phyloP scores from a whole-genome alignment of 1,140 invertebrate species.

The Drosophila yakuba region DNA sequence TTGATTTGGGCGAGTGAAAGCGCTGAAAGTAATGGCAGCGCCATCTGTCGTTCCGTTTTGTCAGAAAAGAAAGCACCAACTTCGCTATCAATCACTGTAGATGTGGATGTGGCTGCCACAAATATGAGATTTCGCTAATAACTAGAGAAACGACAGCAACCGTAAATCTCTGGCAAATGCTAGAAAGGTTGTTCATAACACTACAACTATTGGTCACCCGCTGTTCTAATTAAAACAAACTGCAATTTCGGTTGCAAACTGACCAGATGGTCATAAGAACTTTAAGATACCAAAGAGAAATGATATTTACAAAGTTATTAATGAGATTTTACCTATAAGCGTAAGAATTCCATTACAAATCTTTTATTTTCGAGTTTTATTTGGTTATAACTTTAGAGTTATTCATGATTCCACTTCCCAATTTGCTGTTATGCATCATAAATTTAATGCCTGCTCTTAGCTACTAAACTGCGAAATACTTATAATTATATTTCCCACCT shows the following conservation, averaged over 20 bases:
- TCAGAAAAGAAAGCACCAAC: slow-evolving; percentile 37
- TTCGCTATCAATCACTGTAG: slow-evolving; percentile 29
- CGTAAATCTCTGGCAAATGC: background rate
- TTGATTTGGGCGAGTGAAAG: slow-evolving; percentile 53
- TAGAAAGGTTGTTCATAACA: background rate
- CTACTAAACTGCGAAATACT: slow-evolving; percentile 12
- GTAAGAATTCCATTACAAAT: no score
- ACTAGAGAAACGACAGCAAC: background rate
- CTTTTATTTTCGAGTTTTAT: no score
- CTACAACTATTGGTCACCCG: background rate
- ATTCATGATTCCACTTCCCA: background rate
- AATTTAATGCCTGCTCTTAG: background rate
- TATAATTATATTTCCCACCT: slow-evolving; percentile 12
- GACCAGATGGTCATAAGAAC: background rate
- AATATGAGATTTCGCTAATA: slow-evolving; percentile 14
- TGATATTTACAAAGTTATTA: background rate
- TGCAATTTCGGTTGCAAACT: background rate
- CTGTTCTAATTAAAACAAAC: slow-evolving; percentile 2
- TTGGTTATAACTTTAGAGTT: background rate
- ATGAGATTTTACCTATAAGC: no score
- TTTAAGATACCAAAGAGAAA: background rate
- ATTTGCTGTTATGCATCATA: background rate
- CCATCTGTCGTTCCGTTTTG: slow-evolving; percentile 35
- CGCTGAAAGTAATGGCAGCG: slow-evolving; percentile 39
- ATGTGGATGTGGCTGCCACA: background rate